phyloP scores from a whole-genome alignment of 2,797 vertebrate genomes.

The Toxotes lorentzi region DNA sequence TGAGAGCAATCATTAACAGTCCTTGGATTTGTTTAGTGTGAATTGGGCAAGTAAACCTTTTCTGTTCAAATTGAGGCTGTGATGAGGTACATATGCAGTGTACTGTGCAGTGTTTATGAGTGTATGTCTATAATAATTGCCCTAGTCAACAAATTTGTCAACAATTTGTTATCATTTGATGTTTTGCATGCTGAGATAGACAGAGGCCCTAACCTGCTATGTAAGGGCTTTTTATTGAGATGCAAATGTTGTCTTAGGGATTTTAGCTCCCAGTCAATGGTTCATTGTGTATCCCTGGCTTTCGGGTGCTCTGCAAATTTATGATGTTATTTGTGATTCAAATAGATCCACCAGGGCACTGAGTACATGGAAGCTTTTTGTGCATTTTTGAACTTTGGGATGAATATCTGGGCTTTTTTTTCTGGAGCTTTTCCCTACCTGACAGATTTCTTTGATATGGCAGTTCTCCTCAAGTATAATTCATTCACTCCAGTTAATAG shows the following conservation, averaged over 20 bases:
- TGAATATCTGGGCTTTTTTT: conserved; percentile 9
- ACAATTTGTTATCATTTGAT: conserved; percentile 63
- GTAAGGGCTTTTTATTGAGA: conserved; percentile 73
- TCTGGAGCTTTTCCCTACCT: conserved; percentile 27
- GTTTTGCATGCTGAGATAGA: conserved; percentile 60
- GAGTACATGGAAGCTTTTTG: conserved; percentile 36
- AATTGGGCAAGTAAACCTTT: neutral
- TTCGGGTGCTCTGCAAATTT: conserved; percentile 68
- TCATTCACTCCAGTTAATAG: conserved; percentile 48
- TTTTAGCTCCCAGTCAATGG: conserved; percentile 67
- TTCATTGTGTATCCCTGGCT: conserved; percentile 68
- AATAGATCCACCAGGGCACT: conserved; percentile 52
- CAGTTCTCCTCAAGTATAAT: conserved; percentile 34
- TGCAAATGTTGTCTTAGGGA: conserved; percentile 73
- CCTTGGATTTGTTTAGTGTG: neutral
- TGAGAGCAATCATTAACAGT: neutral
- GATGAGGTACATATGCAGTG: conserved; percentile 8
- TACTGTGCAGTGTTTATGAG: conserved; percentile 27
- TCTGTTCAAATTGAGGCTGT: neutral
- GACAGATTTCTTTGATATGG: conserved; percentile 41
- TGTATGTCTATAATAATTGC: conserved; percentile 44
- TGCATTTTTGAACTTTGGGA: conserved; percentile 51
- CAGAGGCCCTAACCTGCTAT: conserved; percentile 63
- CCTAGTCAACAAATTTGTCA: conserved; percentile 60
- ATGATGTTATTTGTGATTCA: conserved; percentile 78